Evolutionary conservation across 2,797 vertebrate genomes (phyloP).

Genomic region (Amazonetta brasiliensis): DNA sequence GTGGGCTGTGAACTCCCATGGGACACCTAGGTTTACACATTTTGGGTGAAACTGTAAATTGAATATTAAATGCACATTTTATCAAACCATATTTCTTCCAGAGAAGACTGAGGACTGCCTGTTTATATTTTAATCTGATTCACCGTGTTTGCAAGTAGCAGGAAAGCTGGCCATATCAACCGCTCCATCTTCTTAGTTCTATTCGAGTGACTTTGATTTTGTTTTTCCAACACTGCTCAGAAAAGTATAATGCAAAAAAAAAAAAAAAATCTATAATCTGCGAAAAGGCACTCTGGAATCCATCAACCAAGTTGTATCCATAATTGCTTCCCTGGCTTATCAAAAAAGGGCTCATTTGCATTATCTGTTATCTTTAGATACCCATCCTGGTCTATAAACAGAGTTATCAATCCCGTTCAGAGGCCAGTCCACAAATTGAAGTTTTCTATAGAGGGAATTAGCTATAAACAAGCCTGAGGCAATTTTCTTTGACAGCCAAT

Average conservation of each 20-base stretch:
- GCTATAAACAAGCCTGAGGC: conserved; percentile 74
- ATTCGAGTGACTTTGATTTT: conserved; percentile 35
- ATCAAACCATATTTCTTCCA: conserved; percentile 49
- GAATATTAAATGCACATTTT: conserved; percentile 47
- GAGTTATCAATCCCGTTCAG: conserved; percentile 76
- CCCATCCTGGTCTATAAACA: conserved; percentile 70
- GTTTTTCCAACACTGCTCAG: conserved; percentile 44
- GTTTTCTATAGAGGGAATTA: conserved; percentile 76
- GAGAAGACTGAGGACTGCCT: not conserved
- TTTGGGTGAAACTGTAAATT: conserved; percentile 53
- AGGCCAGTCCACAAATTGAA: conserved; percentile 76
- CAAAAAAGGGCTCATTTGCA: conserved; percentile 72
- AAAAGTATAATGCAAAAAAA: conserved; percentile 42
- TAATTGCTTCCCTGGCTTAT: conserved; percentile 71
- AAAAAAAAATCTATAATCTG: conserved; percentile 22
- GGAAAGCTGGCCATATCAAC: conserved; percentile 29
- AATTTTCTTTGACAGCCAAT: conserved; percentile 77
- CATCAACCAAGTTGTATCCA: conserved; percentile 57
- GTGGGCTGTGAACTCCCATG: not conserved
- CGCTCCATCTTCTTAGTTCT: conserved; percentile 29
- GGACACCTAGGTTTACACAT: conserved; percentile 35
- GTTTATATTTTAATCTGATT: conserved; percentile 55
- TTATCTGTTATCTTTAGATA: conserved; percentile 77
- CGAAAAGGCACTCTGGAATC: conserved; percentile 54
- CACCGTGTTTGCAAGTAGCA: conserved; percentile 21